phyloP scores from a whole-genome alignment of 2,888 invertebrate species.

The Lingula anatina region DNA sequence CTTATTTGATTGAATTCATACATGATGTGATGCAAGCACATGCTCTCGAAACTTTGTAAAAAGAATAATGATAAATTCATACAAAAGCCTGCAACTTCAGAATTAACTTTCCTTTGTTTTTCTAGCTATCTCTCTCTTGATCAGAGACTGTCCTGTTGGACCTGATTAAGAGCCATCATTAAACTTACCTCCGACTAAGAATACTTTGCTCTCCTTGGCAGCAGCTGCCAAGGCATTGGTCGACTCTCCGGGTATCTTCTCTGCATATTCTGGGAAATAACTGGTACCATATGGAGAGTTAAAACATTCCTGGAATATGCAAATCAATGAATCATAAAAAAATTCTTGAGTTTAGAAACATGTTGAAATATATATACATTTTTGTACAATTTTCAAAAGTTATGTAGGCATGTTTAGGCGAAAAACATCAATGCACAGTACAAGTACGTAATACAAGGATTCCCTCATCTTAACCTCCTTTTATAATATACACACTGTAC shows the following conservation, averaged over 20 bases:
- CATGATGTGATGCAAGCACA: too few species aligned
- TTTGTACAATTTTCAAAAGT: background rate
- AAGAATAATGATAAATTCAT: too few species aligned
- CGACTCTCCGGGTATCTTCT: conserved; percentile 77
- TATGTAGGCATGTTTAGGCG: background rate
- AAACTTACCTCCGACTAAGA: conserved; percentile 68
- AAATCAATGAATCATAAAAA: background rate
- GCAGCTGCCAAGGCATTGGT: conserved; percentile 66
- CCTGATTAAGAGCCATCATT: too few species aligned
- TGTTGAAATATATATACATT: background rate
- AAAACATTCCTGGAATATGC: conserved; percentile 69
- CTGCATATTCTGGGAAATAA: conserved; percentile 81
- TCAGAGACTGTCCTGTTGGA: too few species aligned
- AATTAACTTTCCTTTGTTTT: too few species aligned
- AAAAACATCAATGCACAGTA: background rate
- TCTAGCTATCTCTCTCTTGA: too few species aligned
- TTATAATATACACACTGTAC: too few species aligned
- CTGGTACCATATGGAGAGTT: conserved; percentile 82
- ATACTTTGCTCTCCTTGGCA: conserved; percentile 72
- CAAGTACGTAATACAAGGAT: background rate
- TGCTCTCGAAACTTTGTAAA: too few species aligned
- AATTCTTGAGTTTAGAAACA: background rate
- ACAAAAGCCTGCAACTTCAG: too few species aligned
- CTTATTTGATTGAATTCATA: too few species aligned
- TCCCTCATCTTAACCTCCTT: too few species aligned